Evolutionary conservation across 2,113 vertebrate species (phyloP), one percentile per base, ranked within the genome.

Genomic region (Xiphias gladius): DNA sequence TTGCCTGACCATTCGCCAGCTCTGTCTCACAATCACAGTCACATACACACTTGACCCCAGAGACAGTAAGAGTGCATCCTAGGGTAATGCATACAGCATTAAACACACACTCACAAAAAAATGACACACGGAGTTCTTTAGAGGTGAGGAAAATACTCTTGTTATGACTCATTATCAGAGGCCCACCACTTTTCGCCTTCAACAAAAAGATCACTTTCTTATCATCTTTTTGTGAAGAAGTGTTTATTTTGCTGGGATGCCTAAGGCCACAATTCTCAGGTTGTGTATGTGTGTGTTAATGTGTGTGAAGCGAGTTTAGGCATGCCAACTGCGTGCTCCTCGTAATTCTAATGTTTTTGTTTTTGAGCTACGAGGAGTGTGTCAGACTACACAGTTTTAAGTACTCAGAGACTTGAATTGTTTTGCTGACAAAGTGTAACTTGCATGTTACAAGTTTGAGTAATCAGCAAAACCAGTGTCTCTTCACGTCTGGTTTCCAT

Each of bases 1-100:
- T 86, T 85, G 90, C 1, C 69, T 85, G 83, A 83, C 76, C 63
- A 43, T 73, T 82, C 57, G 87, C 35, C 68, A 69, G 3, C 76
- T 76, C 19, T 28, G 0, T 13, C 37, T 20, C 22, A 1, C 48
- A 26, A 10, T 26, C 24, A 28, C 22, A 58, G 1, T 16, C 62
- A 35, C 17, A 84, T 30, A 48, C 19, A 54, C 59, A 70, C 50
- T 1, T 10, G 26, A 24, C 26, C 16, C 52, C 28, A 79, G 30
- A 75, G 57, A 76, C 39, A 59, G 37, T 28, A 32, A 61, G 41
- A 37, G 28, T n/a, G 62, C 58, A 41, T 57, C 39, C 64, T 35
- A n/a, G 37, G 73, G 59, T 73, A 65, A 50, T 41, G 70, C 50
- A 22, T 65, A 5, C 14, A 16, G 59, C 59, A 13, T 55, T 62